phyloP scores from a whole-genome alignment of 2,888 invertebrate species.

The Balanococcus diminutus region DNA sequence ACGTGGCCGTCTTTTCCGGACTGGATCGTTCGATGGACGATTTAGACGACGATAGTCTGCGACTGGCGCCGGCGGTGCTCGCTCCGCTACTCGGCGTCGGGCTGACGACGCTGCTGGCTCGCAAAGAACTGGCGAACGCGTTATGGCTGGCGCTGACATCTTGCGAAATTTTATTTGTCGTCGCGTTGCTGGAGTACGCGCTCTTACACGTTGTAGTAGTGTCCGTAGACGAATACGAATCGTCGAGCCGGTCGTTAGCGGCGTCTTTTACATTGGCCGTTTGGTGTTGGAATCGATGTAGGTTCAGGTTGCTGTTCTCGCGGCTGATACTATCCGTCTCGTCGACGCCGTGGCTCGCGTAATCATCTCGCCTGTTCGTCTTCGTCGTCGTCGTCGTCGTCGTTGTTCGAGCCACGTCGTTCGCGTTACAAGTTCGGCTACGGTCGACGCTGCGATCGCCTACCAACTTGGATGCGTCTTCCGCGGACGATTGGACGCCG shows the following conservation, averaged over 20 bases:
- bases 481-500: too few species aligned
- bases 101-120: conserved; percentile 67
- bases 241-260: too few species aligned
- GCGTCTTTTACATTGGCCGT: too few species aligned
- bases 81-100: conserved; percentile 58
- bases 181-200: conserved; percentile 57
- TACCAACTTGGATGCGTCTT: background rate
- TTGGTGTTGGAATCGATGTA: too few species aligned
- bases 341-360: too few species aligned
- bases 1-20: conserved; percentile 59
- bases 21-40: conserved; percentile 61
- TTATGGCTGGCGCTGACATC: conserved; percentile 76
- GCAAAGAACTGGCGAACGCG: conserved; percentile 75
- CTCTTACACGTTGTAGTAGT: conserved; percentile 55
- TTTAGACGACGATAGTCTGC: conserved; percentile 58
- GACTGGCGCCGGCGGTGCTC: background rate
- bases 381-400: background rate
- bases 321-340: too few species aligned
- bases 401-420: background rate
- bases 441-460: background rate
- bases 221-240: too few species aligned
- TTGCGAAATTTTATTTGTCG: conserved; percentile 67
- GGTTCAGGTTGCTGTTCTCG: too few species aligned
- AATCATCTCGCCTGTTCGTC: too few species aligned
- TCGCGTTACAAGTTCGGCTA: background rate